These are phyloP conservation scores for Acipenser ruthenus DNA, from an alignment of 2,797 vertebrate genomes.

Conservation along the genomic window DNA sequence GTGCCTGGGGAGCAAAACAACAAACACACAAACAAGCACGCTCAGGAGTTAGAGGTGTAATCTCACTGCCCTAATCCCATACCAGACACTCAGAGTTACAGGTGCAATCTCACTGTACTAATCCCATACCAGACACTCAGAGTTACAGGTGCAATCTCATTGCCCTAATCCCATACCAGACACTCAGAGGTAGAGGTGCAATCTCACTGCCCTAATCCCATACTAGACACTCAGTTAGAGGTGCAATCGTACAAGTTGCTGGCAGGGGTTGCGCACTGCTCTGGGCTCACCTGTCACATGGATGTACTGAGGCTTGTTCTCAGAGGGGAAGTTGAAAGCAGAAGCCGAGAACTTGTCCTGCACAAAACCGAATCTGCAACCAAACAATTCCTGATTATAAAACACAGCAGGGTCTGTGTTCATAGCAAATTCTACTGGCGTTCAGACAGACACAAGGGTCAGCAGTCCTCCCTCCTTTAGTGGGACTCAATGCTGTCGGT, in stretches of 20 bases:
- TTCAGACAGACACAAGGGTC: too few relatives aligned
- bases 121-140: background rate
- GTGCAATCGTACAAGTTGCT: background rate
- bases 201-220: too few relatives aligned
- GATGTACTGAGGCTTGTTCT: slow-evolving; percentile 94
- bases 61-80: too few relatives aligned
- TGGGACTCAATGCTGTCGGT: too few relatives aligned
- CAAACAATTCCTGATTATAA: too few relatives aligned
- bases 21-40: too few relatives aligned
- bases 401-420: too few relatives aligned
- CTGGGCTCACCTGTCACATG: slow-evolving; percentile 84
- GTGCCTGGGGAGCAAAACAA: slow-evolving; percentile 61
- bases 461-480: too few relatives aligned
- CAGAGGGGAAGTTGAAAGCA: slow-evolving; percentile 88
- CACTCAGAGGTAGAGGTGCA: background rate
- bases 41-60: background rate
- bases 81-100: background rate
- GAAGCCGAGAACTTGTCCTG: slow-evolving; percentile 90
- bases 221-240: background rate
- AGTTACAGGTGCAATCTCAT: too few relatives aligned
- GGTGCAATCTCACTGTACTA: too few relatives aligned
- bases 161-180: background rate
- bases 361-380: slow-evolving; percentile 81
- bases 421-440: too few relatives aligned
- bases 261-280: background rate